Evolutionary conservation across 2,113 vertebrate genomes (phyloP), one percentile per base, ranked within the genome.

Genomic region (Pygoscelis adeliae): DNA sequence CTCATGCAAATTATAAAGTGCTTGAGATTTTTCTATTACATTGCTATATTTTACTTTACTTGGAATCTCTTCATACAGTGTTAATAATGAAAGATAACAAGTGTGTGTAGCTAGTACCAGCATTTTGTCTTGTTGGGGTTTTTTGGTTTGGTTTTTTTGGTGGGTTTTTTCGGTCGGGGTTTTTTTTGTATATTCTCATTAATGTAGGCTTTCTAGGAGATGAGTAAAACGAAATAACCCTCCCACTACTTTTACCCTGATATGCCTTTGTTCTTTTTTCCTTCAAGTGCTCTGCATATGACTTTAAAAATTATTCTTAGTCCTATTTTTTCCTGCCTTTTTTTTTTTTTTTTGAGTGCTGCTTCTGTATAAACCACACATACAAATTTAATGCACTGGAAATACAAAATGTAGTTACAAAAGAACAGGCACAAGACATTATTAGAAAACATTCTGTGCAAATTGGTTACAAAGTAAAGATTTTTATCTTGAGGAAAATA

Each of bases 381-480:
- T 72, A 94, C 87, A 94, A 95, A 96, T 93, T 62, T 89, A 82
- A 94, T 53, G 58, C 69, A 96, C 46, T 92, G 87, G 40, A 97
- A 92, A 98, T 86, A 97, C n/a, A 94, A 97, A 97, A 94, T 7
- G 6, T 19, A 91, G 55, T 81, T 90, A 97, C 38, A 95, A 93
- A 97, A 92, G 82, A 92, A 81, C 38, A 93, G 55, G 94, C 83
- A 59, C 13, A 70, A 70, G 71, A 82, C 84, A 97, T 66, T 78
- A 83, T 90, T 74, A 65, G 87, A 96, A 97, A 97, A 96, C 32
- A 65, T 83, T 96, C 94, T 83, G 83, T 91, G 52, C 61, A 92
- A 95, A 91, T 15, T 94, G 90, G 46, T 62, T 89, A 93, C 95
- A 96, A 97, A 97, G 87, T 29, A 29, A 96, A 96, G 96, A 97